Evolutionary conservation across 2,888 invertebrate genomes (phyloP).

Genomic region (Odontocerum albicorne): DNA sequence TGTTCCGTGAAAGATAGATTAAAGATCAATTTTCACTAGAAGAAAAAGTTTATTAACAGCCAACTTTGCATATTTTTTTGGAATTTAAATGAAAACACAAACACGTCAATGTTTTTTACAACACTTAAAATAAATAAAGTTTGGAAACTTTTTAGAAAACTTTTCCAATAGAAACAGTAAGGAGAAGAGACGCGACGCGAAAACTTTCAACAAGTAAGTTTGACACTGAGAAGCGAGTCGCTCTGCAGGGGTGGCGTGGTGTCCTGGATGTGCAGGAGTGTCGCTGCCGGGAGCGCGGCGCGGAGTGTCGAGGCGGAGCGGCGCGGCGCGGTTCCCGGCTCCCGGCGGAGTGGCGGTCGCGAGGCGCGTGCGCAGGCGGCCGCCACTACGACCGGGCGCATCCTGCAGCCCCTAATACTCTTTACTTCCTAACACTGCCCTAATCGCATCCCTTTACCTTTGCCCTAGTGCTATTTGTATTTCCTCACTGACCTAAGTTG

Average conservation of each 20-base stretch:
- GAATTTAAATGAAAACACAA: too few relatives aligned
- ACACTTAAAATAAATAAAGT: too few relatives aligned
- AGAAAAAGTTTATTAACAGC: too few relatives aligned
- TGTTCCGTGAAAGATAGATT: too few relatives aligned
- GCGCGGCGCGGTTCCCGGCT: neutral
- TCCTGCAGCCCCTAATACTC: neutral
- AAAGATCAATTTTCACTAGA: too few relatives aligned
- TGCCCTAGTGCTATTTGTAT: too few relatives aligned
- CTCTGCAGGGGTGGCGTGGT: too few relatives aligned
- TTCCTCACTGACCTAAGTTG: too few relatives aligned
- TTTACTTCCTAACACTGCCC: neutral
- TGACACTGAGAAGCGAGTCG: too few relatives aligned
- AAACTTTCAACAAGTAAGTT: neutral
- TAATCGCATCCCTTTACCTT: neutral
- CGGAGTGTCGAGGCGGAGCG: slow-evolving; percentile 1
- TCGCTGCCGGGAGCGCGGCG: neutral
- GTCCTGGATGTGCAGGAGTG: neutral
- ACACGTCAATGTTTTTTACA: too few relatives aligned
- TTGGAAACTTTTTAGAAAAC: neutral
- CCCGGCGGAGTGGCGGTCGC: neutral
- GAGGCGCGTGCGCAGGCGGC: neutral
- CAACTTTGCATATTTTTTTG: too few relatives aligned
- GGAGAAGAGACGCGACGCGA: neutral
- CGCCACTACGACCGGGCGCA: neutral
- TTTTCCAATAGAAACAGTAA: neutral